Evolutionary conservation across 1,140 invertebrate genomes (phyloP).

Genomic region (Neodiprion pinetum): DNA sequence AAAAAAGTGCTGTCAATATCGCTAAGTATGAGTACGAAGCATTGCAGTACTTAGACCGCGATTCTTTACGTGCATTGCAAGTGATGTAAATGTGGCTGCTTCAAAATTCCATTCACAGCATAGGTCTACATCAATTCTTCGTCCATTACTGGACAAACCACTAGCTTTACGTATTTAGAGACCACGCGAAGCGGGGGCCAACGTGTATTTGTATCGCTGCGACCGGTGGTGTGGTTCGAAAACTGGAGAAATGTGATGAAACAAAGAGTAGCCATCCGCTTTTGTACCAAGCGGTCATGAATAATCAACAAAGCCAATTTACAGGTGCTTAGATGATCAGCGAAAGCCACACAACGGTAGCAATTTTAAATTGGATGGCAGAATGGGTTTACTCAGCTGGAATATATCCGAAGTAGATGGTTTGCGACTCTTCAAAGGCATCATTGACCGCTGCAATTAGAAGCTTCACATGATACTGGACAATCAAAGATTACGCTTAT

Average conservation of each 20-base stretch:
- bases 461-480: slow-evolving; percentile 27
- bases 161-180: slow-evolving; percentile 25
- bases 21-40: slow-evolving; percentile 22
- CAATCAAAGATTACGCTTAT: slow-evolving; percentile 29
- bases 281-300: slow-evolving; percentile 31
- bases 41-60: slow-evolving; percentile 16
- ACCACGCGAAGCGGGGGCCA: slow-evolving; percentile 19
- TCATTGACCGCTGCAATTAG: slow-evolving; percentile 30
- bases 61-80: slow-evolving; percentile 22
- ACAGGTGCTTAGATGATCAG: slow-evolving; percentile 32
- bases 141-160: slow-evolving; percentile 22
- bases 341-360: slow-evolving; percentile 32
- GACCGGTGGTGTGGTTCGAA: slow-evolving; percentile 21
- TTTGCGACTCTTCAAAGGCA: slow-evolving; percentile 30
- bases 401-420: slow-evolving; percentile 30
- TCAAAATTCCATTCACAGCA: slow-evolving; percentile 21
- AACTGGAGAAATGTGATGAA: slow-evolving; percentile 18
- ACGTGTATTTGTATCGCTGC: slow-evolving; percentile 24
- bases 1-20: slow-evolving; percentile 14
- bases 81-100: slow-evolving; percentile 9
- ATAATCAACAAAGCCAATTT: slow-evolving; percentile 24
- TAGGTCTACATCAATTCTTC: slow-evolving; percentile 26
- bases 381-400: slow-evolving; percentile 32
- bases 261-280: slow-evolving; percentile 22
- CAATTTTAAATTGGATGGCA: slow-evolving; percentile 30